Percentiles rank a stretch among this genome's conserved stretches.
phyloP scores from a whole-genome alignment of 2,797 vertebrate genomes.

The Artibeus lituratus region DNA sequence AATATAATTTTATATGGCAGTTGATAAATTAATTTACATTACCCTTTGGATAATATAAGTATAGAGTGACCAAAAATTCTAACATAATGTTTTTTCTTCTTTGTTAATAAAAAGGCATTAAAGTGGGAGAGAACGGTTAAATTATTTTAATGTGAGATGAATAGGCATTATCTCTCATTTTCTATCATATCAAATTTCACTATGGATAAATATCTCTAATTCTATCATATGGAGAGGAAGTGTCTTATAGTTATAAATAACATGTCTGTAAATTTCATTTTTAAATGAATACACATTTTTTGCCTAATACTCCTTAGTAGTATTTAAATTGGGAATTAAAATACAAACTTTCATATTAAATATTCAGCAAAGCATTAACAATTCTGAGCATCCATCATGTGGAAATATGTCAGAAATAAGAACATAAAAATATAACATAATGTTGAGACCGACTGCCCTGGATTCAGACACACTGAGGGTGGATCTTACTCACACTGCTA shows the following conservation, averaged over 20 bases:
- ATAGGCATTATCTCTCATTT: not conserved
- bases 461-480: not conserved
- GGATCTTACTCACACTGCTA: not conserved
- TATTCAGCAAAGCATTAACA: not conserved
- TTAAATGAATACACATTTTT: not conserved
- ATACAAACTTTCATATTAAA: not conserved
- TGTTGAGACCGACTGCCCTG: too few species aligned
- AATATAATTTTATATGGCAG: not conserved
- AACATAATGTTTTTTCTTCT: not conserved
- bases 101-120: not conserved
- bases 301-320: not conserved
- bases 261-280: not conserved
- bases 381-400: not conserved
- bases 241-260: not conserved
- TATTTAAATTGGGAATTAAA: not conserved
- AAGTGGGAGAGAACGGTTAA: not conserved
- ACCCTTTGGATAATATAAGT: not conserved
- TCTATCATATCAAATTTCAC: not conserved
- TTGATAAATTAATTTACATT: not conserved
- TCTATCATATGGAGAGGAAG: not conserved
- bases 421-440: not conserved
- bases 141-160: not conserved
- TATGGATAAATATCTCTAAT: not conserved
- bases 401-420: not conserved
- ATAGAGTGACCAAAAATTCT: not conserved